phyloP scores from a whole-genome alignment of 2,888 invertebrate genomes.

The Poecilobothrus nobilitatus region DNA sequence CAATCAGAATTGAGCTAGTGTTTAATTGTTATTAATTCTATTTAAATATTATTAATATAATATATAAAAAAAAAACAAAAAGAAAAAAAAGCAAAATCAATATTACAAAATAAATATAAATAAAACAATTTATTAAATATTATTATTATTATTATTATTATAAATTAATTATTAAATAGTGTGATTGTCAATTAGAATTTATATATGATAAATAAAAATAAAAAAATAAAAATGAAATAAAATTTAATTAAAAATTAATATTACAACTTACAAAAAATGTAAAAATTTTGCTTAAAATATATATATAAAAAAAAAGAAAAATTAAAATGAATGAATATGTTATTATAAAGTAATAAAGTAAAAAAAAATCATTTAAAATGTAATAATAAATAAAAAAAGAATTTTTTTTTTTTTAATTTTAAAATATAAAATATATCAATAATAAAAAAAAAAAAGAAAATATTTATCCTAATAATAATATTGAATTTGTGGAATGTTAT shows the following conservation, averaged over 20 bases:
- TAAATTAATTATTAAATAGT: neutral
- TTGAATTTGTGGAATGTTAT: too few species aligned
- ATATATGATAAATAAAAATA: neutral
- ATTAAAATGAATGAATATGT: neutral
- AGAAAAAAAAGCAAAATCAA: neutral
- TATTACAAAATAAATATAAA: neutral
- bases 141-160: conserved; percentile 5
- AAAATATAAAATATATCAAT: too few species aligned
- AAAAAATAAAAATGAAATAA: neutral
- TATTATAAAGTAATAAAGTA: neutral
- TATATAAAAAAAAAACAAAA: neutral
- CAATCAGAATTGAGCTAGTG: neutral
- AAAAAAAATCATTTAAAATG: neutral
- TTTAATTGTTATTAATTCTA: neutral
- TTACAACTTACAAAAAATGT: too few species aligned
- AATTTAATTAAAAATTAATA: too few species aligned
- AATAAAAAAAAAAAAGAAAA: too few species aligned
- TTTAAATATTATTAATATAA: neutral
- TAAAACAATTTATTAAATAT: neutral
- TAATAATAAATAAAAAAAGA: neutral
- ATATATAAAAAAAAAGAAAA: too few species aligned
- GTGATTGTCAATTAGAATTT: conserved; percentile 6
- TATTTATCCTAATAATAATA: too few species aligned
- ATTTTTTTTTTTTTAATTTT: neutral
- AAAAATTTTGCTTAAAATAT: neutral